Evolutionary conservation across 2,113 vertebrate genomes (phyloP).

Genomic region (Ammodytes marinus): DNA sequence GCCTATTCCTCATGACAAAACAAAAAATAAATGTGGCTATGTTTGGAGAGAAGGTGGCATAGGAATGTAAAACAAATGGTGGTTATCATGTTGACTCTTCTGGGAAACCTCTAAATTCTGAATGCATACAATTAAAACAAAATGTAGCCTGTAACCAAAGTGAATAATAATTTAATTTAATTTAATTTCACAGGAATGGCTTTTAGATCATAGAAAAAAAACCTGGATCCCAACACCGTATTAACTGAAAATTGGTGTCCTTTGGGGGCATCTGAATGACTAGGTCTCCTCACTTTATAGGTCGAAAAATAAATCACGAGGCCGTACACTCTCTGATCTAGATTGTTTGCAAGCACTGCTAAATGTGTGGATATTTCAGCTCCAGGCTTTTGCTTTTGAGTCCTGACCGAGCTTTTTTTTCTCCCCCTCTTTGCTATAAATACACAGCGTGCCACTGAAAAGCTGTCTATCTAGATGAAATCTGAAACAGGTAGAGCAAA

Average conservation of each 20-base stretch:
- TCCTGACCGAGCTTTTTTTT: constrained; percentile 23
- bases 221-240: background rate
- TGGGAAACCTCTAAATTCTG: too few species aligned
- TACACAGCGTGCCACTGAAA: constrained; percentile 9
- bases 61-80: background rate
- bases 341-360: background rate
- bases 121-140: background rate
- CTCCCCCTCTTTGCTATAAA: constrained; percentile 19
- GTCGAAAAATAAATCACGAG: background rate
- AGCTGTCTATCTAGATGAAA: constrained; percentile 36
- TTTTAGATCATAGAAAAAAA: too few species aligned
- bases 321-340: background rate
- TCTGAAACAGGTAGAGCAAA: constrained; percentile 28
- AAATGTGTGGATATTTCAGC: constrained; percentile 2
- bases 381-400: constrained; percentile 17
- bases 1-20: background rate
- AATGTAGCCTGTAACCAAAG: background rate
- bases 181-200: background rate
- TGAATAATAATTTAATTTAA: background rate
- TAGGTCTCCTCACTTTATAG: background rate
- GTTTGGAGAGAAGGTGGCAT: background rate
- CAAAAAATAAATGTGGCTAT: background rate
- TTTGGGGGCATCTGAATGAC: background rate
- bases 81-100: too few species aligned
- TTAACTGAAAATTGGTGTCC: background rate